phyloP scores from a whole-genome alignment of 1,140 invertebrate species.

The Drosophila grimshawi region DNA sequence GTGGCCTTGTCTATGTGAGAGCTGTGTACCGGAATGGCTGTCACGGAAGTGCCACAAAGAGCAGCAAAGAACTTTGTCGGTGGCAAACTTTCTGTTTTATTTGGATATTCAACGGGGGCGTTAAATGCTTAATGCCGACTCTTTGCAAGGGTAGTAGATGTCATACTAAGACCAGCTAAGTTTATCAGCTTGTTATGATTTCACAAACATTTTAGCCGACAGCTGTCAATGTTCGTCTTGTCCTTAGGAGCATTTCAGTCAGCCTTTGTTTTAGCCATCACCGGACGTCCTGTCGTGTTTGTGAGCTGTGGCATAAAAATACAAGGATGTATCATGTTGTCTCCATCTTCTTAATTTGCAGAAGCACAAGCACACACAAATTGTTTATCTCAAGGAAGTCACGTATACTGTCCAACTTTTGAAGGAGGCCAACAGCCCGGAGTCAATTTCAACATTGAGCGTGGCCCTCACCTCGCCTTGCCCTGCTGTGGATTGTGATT shows the following conservation, averaged over 20 bases:
- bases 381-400: slow-evolving; percentile 73
- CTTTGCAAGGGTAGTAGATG: slow-evolving; percentile 12
- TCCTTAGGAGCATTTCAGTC: slow-evolving; percentile 2
- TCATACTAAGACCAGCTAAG: slow-evolving; percentile 26
- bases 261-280: slow-evolving; percentile 58
- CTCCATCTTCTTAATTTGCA: slow-evolving; percentile 32
- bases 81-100: slow-evolving; percentile 48
- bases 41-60: slow-evolving; percentile 73
- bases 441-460: slow-evolving; percentile 29
- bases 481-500: slow-evolving; percentile 28
- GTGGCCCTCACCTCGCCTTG: neutral
- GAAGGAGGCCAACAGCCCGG: slow-evolving; percentile 22
- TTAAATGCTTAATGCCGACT: slow-evolving; percentile 62
- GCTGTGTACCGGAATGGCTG: slow-evolving; percentile 49
- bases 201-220: slow-evolving; percentile 39
- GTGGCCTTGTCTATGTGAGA: slow-evolving; percentile 57
- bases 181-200: slow-evolving; percentile 51
- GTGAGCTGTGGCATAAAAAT: slow-evolving; percentile 56
- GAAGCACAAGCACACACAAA: slow-evolving; percentile 53
- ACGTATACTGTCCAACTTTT: slow-evolving; percentile 62
- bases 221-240: slow-evolving; percentile 56
- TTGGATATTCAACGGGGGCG: slow-evolving; percentile 22
- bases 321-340: slow-evolving; percentile 46
- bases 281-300: slow-evolving; percentile 63
- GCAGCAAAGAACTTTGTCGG: slow-evolving; percentile 48